Conservation (phyloP, 2,888 invertebrate genomes). For the Druceiella hillmani region DNA sequence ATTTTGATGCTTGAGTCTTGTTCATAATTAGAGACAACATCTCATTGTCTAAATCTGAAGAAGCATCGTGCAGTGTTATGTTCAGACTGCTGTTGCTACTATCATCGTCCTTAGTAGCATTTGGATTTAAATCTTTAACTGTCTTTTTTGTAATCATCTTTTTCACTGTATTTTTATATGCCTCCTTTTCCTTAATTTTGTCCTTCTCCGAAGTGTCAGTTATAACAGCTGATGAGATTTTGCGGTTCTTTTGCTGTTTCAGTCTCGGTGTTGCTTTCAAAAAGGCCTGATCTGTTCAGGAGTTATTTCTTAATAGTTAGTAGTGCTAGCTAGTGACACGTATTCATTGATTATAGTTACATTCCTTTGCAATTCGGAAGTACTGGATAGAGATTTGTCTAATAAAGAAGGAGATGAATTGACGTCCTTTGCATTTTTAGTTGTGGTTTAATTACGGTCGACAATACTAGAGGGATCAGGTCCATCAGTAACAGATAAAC, state of each 20-base stretch:
- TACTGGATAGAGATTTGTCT: constrained; percentile 9
- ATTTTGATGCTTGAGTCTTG: constrained; percentile 8
- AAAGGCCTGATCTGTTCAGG: constrained; percentile 12
- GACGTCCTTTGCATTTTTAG: constrained; percentile 9
- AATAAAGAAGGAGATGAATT: constrained; percentile 3
- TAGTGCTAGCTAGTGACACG: no score
- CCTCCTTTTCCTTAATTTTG: constrained; percentile 8
- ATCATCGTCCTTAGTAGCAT: constrained; percentile 10
- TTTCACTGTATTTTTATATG: constrained; percentile 13
- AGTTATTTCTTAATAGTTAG: no score
- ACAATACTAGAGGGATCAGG: no score
- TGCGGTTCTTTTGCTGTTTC: constrained; percentile 18
- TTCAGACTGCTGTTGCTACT: no score
- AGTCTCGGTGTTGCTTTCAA: constrained; percentile 17
- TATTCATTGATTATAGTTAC: constrained; percentile 11
- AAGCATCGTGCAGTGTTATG: constrained; percentile 10
- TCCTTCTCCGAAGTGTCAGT: constrained; percentile 16
- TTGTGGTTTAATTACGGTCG: no score
- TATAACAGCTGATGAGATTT: constrained; percentile 18
- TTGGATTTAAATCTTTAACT: constrained; percentile 12
- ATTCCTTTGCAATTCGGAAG: constrained; percentile 12
- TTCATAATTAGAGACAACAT: constrained; percentile 13
- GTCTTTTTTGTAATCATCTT: constrained; percentile 17
- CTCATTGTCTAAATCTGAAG: constrained; percentile 14
- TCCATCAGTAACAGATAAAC: no score